phyloP scores from a whole-genome alignment of 2,888 invertebrate genomes.

The Julus scanicus region DNA sequence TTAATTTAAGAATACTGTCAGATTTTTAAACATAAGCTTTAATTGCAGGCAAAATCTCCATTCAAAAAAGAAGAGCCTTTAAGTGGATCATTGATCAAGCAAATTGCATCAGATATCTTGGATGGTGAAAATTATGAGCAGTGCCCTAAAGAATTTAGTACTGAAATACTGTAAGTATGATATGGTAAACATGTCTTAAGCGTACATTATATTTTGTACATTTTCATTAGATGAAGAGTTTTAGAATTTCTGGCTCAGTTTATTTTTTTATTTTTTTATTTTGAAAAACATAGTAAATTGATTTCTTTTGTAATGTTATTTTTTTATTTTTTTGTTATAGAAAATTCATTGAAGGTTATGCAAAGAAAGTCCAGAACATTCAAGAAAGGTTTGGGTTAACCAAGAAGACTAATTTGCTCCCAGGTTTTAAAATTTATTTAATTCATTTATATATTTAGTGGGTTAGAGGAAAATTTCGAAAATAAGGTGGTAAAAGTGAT shows the following conservation, averaged over 20 bases:
- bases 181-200: background rate
- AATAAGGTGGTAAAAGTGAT: no score
- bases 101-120: constrained; percentile 65
- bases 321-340: constrained; percentile 64
- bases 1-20: background rate
- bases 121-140: constrained; percentile 67
- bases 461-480: no score
- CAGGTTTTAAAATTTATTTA: background rate
- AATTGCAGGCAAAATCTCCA: constrained; percentile 67
- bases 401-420: background rate
- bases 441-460: background rate
- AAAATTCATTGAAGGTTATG: constrained; percentile 70
- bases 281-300: no score
- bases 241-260: no score
- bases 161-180: constrained; percentile 76
- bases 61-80: constrained; percentile 57
- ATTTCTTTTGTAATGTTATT: no score
- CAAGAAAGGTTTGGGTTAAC: constrained; percentile 59
- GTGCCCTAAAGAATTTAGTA: constrained; percentile 77
- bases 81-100: constrained; percentile 36
- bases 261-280: no score
- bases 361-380: constrained; percentile 63
- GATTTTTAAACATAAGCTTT: constrained; percentile 62
- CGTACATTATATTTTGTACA: no score
- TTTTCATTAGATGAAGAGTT: no score